Conservation (phyloP, 1,140 invertebrate species). For the Dufourea novaeangliae region DNA sequence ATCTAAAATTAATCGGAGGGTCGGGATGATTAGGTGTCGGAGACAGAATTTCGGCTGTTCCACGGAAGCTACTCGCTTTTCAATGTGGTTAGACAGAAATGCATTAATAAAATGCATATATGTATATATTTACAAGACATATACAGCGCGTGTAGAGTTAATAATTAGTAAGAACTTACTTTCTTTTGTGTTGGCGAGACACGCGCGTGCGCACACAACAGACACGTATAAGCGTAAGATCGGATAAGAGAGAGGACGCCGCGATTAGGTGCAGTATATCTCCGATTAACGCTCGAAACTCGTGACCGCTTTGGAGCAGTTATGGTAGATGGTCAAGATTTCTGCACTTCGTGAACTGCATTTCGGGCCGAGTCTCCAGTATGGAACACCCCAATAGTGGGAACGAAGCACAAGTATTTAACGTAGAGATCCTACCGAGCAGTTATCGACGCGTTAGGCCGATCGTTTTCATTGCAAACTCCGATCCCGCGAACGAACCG, state of each 20-base stretch:
- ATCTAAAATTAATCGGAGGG: conserved; percentile 21
- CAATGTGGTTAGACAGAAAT: conserved; percentile 47
- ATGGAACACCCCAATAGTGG: too few relatives aligned
- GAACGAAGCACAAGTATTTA: too few relatives aligned
- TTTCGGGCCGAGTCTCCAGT: too few relatives aligned
- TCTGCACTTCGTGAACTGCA: too few relatives aligned
- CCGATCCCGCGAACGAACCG: too few relatives aligned
- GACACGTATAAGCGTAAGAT: conserved; percentile 1
- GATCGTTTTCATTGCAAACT: too few relatives aligned
- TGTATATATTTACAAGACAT: conserved; percentile 82
- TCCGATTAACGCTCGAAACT: too few relatives aligned
- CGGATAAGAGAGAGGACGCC: too few relatives aligned
- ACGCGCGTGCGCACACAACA: conserved; percentile 27
- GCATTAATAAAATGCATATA: conserved; percentile 70
- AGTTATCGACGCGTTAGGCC: too few relatives aligned
- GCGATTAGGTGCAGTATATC: not conserved
- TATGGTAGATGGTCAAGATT: too few relatives aligned
- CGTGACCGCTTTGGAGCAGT: too few relatives aligned
- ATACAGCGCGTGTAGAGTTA: conserved; percentile 79
- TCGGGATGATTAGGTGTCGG: conserved; percentile 1
- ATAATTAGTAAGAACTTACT: conserved; percentile 62
- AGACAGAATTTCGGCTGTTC: conserved; percentile 11
- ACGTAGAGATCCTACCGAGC: too few relatives aligned
- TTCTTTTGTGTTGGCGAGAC: conserved; percentile 63
- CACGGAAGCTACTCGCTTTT: conserved; percentile 16